phyloP scores from a whole-genome alignment of 1,140 invertebrate species.

The Drosophila suzukii region DNA sequence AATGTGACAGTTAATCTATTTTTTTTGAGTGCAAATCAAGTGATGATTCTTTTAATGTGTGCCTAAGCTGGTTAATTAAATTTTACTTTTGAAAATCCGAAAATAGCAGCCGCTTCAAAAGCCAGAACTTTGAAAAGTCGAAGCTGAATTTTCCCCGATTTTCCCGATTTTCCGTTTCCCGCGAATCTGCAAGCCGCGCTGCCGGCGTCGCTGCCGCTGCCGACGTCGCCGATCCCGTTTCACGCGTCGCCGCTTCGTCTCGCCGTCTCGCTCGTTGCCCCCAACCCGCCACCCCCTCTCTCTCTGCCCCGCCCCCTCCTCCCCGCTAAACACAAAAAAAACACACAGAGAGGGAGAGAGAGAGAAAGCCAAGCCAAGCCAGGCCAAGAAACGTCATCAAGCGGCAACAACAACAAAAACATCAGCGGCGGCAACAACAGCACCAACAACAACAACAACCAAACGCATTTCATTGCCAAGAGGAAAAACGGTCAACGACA shows the following conservation, averaged over 20 bases:
- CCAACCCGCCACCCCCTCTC: conserved; percentile 13
- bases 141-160: conserved; percentile 34
- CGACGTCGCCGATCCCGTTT: conserved; percentile 53
- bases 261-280: conserved; percentile 51
- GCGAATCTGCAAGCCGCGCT: conserved; percentile 31
- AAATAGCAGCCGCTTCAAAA: conserved; percentile 30
- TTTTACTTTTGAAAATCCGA: conserved; percentile 6
- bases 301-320: conserved; percentile 1
- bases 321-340: conserved; percentile 1
- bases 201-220: conserved; percentile 32
- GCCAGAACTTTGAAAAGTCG: conserved; percentile 34
- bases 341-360: conserved; percentile 5
- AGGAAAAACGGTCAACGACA: conserved; percentile 55
- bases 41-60: background rate
- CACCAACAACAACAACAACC: conserved; percentile 25
- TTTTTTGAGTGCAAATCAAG: background rate
- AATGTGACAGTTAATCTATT: background rate
- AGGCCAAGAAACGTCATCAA: conserved; percentile 48
- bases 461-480: conserved; percentile 63
- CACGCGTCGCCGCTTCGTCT: conserved; percentile 70
- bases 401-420: conserved; percentile 22
- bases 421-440: conserved; percentile 22
- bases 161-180: conserved; percentile 26
- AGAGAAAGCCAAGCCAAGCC: conserved; percentile 39
- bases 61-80: background rate